A percentile compares a stretch with the other conserved stretches of the same genome.
Conservation (phyloP, 2,113 vertebrate genomes). For the Myanophis thanlyinensis region DNA sequence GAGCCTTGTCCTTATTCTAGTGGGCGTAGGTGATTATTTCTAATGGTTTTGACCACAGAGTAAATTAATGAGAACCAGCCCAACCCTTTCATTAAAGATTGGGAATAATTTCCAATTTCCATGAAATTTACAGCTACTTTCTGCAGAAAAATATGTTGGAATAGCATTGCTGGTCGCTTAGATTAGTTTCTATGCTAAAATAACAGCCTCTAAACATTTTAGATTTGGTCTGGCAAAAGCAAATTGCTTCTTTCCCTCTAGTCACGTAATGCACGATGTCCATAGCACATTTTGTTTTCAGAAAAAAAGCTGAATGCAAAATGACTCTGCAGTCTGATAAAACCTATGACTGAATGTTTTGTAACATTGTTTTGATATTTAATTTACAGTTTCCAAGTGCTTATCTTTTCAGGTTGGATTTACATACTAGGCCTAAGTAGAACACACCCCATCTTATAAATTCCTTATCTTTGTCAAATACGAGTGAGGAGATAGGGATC, state of each 20-base stretch:
- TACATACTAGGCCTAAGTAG: conserved; percentile 57
- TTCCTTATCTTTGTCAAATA: conserved; percentile 74
- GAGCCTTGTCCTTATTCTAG: background rate
- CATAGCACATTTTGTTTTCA: conserved; percentile 24
- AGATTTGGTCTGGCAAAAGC: background rate
- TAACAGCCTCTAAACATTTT: background rate
- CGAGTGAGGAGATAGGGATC: conserved; percentile 49
- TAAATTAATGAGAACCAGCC: background rate
- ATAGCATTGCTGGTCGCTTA: background rate
- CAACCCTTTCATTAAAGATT: background rate
- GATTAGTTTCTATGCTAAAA: background rate
- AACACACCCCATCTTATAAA: conserved; percentile 65
- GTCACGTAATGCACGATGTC: conserved; percentile 1
- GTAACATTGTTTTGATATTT: conserved; percentile 55
- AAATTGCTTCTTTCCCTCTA: background rate
- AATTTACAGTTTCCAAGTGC: conserved; percentile 67
- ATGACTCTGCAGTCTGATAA: conserved; percentile 25
- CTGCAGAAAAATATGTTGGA: background rate
- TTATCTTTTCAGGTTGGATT: conserved; percentile 68
- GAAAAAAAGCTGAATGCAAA: conserved; percentile 29
- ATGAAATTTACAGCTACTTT: background rate
- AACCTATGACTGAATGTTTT: conserved; percentile 22
- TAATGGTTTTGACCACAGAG: background rate
- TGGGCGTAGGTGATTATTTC: background rate
- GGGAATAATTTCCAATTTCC: background rate